These are phyloP conservation scores for Psittacula derbiana DNA, from an alignment of 2,797 vertebrate species.

Conservation along the genomic window DNA sequence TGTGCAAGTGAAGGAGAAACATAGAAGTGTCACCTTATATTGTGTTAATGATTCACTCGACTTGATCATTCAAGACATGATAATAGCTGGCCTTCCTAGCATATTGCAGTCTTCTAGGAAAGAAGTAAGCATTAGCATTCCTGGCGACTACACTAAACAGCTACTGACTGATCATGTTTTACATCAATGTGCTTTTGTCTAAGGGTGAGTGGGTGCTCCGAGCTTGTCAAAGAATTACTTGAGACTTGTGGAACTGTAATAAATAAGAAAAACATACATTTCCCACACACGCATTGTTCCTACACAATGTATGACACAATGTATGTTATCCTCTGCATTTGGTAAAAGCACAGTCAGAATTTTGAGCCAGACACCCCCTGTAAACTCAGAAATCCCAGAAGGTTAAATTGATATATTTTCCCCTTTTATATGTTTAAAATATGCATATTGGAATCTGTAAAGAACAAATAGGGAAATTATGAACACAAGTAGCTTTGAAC, in stretches of 20 bases:
- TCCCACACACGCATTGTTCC: background rate
- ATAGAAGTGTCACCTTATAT: background rate
- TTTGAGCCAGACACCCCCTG: background rate
- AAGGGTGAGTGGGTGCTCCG: background rate
- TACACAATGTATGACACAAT: background rate
- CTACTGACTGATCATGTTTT: background rate
- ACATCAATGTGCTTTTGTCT: background rate
- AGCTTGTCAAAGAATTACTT: background rate
- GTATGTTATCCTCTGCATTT: background rate
- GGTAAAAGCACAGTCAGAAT: background rate
- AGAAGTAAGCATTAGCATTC: background rate
- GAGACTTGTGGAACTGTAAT: background rate
- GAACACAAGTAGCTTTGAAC: background rate
- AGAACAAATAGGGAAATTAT: background rate
- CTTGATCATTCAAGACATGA: background rate
- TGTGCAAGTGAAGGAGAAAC: background rate
- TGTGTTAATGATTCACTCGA: background rate
- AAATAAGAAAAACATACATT: background rate
- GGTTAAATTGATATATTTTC: background rate
- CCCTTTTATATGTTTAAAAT: background rate
- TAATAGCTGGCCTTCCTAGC: background rate
- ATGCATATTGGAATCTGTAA: background rate
- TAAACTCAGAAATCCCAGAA: background rate
- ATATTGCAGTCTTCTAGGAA: background rate
- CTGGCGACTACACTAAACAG: background rate